Evolutionary conservation across 2,113 vertebrate species (phyloP).

Genomic region (Phrynosoma platyrhinos): DNA sequence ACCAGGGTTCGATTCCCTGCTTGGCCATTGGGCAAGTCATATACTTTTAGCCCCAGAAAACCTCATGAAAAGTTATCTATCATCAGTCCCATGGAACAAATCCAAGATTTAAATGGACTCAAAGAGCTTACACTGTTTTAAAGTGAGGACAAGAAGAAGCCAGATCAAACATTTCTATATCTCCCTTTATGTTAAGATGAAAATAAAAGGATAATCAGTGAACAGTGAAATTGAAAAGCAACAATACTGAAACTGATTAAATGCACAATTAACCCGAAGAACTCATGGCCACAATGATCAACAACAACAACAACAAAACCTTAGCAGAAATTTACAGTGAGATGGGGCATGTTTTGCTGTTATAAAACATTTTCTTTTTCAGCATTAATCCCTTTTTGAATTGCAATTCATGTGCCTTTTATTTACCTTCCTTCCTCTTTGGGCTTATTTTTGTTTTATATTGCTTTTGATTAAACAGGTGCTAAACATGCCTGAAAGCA

Average conservation of each 20-base stretch:
- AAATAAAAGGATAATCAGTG: slow-evolving; percentile 62
- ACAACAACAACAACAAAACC: background rate
- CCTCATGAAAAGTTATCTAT: slow-evolving; percentile 2
- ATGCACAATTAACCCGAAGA: slow-evolving; percentile 73
- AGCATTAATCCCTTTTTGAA: background rate
- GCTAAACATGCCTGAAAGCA: background rate
- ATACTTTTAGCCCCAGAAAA: too few species aligned
- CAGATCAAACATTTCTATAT: slow-evolving; percentile 53
- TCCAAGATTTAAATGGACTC: background rate
- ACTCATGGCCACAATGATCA: slow-evolving; percentile 63
- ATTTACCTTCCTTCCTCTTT: background rate
- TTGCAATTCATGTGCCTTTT: too few species aligned
- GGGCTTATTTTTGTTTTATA: background rate
- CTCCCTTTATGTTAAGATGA: slow-evolving; percentile 55
- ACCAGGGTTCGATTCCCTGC: too few species aligned
- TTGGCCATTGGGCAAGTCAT: too few species aligned
- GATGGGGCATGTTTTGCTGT: slow-evolving; percentile 23
- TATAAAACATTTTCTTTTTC: accelerated
- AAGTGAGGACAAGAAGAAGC: slow-evolving; percentile 24
- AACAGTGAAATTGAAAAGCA: slow-evolving; percentile 78
- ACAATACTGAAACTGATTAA: slow-evolving; percentile 75
- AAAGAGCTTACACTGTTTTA: background rate
- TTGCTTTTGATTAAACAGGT: background rate
- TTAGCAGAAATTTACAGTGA: background rate
- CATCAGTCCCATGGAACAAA: background rate